A percentile compares a stretch with the other conserved stretches of the same genome.
Conservation (phyloP, 2,888 invertebrate species). For the Dilophus febrilis region DNA sequence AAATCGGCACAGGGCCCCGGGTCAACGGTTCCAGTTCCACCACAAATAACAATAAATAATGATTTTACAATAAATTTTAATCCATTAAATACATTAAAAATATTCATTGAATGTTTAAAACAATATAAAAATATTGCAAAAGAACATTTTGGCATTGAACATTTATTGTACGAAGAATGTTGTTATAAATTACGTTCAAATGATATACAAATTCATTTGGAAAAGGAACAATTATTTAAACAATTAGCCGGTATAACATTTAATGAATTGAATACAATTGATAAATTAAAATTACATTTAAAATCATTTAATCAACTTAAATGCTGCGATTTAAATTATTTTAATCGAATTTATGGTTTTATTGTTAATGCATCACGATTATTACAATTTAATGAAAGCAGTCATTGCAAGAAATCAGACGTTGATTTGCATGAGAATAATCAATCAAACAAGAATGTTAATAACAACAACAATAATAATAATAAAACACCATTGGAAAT, state of each 20-base stretch:
- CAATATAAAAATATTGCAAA: slow-evolving; percentile 13
- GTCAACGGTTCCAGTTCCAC: no score
- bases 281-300: slow-evolving; percentile 21
- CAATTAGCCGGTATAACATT: not conserved
- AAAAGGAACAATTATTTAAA: slow-evolving; percentile 19
- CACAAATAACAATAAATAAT: no score
- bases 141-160: slow-evolving; percentile 18
- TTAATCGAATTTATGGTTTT: slow-evolving; percentile 21
- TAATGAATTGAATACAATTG: slow-evolving; percentile 15
- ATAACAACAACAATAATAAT: no score
- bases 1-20: no score
- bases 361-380: slow-evolving; percentile 9
- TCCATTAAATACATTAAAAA: slow-evolving; percentile 5
- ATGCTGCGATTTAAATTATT: slow-evolving; percentile 22
- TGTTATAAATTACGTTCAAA: slow-evolving; percentile 19
- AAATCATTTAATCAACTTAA: slow-evolving; percentile 23
- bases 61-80: slow-evolving; percentile 6
- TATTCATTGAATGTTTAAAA: not conserved
- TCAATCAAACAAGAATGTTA: no score
- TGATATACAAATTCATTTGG: slow-evolving; percentile 17
- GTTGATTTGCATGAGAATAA: not conserved
- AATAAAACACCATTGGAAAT: slow-evolving; percentile 11
- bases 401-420: not conserved
- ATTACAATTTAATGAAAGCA: not conserved
- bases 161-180: slow-evolving; percentile 13